Percentiles rank a stretch among this genome's conserved stretches.
Conservation (phyloP, 1,140 invertebrate genomes). For the Dendrolimus kikuchii region DNA sequence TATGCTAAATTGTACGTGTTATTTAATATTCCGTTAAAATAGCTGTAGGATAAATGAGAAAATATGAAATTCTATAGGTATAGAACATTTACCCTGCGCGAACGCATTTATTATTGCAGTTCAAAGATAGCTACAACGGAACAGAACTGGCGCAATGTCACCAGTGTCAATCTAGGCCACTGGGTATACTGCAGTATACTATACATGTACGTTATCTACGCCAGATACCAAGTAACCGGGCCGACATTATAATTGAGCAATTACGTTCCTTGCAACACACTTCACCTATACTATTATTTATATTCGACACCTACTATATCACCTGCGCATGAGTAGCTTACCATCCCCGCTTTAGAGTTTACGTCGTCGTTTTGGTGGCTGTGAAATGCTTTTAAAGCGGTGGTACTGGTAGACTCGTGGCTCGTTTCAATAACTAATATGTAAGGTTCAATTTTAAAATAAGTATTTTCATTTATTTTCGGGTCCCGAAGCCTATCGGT, state of each 20-base stretch:
- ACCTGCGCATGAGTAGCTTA: background rate
- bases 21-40: no score
- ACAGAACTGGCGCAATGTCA: constrained; percentile 49
- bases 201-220: constrained; percentile 30
- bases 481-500: no score
- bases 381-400: no score
- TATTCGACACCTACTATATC: background rate
- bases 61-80: no score
- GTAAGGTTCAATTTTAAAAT: no score
- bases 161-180: constrained; percentile 42
- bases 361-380: no score
- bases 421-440: background rate
- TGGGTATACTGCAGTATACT: constrained; percentile 10
- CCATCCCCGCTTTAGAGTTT: no score
- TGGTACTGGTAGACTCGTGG: background rate
- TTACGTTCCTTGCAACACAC: constrained; percentile 45
- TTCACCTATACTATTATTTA: constrained; percentile 20
- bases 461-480: no score
- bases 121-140: background rate
- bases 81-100: no score
- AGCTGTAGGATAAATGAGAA: no score
- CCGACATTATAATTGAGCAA: constrained; percentile 49
- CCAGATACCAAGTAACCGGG: constrained; percentile 34
- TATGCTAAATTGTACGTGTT: no score
- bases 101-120: background rate